Conservation (phyloP, 2,113 vertebrate genomes). For the Myrmophylax atrothorax region DNA sequence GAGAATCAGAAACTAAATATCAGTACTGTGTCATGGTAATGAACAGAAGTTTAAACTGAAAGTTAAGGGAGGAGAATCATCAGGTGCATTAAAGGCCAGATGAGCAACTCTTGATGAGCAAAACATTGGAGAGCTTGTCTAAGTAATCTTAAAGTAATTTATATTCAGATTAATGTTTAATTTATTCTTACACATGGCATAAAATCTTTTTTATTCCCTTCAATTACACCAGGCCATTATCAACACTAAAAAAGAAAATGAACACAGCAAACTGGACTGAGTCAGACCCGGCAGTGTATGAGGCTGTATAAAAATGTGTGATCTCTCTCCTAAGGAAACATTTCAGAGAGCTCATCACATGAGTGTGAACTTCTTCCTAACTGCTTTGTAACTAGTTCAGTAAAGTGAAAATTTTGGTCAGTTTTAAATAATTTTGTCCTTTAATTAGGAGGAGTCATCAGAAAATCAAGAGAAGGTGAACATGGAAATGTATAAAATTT, state of each 20-base stretch:
- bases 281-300: rapidly evolving
- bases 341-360: not conserved
- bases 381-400: not conserved
- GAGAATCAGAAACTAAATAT: not conserved
- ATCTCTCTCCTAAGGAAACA: not conserved
- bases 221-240: not conserved
- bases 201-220: not conserved
- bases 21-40: not conserved
- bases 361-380: not conserved
- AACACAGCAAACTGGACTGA: not conserved
- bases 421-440: not conserved
- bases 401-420: not conserved
- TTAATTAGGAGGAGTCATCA: not conserved
- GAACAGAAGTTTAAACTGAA: not conserved
- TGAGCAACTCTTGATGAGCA: not conserved
- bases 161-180: not conserved
- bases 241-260: not conserved
- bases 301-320: not conserved
- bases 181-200: not conserved
- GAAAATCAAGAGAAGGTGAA: not conserved
- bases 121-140: not conserved
- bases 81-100: not conserved
- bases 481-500: not conserved
- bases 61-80: not conserved
- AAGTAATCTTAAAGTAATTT: not conserved